Conservation (phyloP, 2,888 invertebrate species). For the Carabus problematicus region DNA sequence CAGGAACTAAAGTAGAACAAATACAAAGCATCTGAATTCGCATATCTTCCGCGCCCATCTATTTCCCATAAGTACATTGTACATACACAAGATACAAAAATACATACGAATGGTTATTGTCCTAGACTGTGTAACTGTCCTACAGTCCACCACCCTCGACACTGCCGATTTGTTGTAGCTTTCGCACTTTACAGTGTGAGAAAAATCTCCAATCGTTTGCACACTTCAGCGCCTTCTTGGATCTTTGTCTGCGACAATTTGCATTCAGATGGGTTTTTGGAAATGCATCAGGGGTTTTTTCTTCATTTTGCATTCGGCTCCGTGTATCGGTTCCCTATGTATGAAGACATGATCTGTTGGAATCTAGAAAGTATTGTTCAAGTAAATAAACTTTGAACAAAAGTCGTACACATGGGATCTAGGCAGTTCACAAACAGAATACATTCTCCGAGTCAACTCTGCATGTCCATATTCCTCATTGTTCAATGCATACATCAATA, state of each 20-base stretch:
- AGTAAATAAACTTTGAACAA: too few species aligned
- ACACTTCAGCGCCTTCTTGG: constrained; percentile 14
- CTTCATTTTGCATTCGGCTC: not conserved
- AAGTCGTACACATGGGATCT: too few species aligned
- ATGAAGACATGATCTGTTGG: constrained; percentile 5
- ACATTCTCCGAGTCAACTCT: too few species aligned
- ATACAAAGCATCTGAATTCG: constrained; percentile 8
- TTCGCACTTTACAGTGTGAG: constrained; percentile 25
- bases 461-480: too few species aligned
- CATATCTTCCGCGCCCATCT: not conserved
- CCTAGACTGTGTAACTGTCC: not conserved
- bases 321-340: too few species aligned
- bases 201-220: constrained; percentile 26
- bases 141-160: not conserved
- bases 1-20: not conserved
- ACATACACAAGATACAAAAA: too few species aligned
- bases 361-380: not conserved
- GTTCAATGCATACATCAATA: too few species aligned
- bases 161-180: too few species aligned
- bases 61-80: not conserved
- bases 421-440: too few species aligned
- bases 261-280: constrained; percentile 40
- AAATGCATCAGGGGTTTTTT: constrained; percentile 22
- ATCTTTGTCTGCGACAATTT: constrained; percentile 22
- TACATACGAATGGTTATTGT: constrained; percentile 5